Conservation (phyloP, 2,113 vertebrate species). For the Gobiocypris rarus region DNA sequence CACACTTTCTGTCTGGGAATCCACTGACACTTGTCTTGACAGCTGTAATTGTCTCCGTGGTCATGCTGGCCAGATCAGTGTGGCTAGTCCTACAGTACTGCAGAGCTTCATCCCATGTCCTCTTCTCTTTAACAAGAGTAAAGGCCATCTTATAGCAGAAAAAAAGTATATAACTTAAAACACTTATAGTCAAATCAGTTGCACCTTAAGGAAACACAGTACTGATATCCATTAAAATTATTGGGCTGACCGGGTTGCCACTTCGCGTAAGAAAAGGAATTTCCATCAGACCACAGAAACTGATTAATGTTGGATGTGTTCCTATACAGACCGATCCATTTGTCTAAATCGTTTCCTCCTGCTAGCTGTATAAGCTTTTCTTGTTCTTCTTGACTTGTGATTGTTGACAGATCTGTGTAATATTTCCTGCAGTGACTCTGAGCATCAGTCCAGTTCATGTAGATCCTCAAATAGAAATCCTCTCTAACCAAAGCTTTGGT, state of each 20-base stretch:
- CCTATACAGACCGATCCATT: no score
- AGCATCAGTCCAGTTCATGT: slow-evolving; percentile 18
- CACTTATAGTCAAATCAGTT: neutral
- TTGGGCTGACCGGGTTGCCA: neutral
- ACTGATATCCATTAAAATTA: neutral
- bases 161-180: neutral
- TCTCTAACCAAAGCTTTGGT: neutral
- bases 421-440: slow-evolving; percentile 15
- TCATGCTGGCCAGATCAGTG: slow-evolving; percentile 37
- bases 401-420: slow-evolving; percentile 30
- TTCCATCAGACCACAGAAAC: slow-evolving; percentile 51
- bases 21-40: neutral
- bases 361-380: no score
- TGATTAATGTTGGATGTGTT: no score
- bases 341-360: no score
- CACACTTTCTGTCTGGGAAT: slow-evolving; percentile 7
- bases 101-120: slow-evolving; percentile 50
- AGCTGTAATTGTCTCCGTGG: neutral
- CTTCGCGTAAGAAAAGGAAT: neutral
- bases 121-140: slow-evolving; percentile 35
- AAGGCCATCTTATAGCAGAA: slow-evolving; percentile 32
- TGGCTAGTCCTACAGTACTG: slow-evolving; percentile 31
- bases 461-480: neutral
- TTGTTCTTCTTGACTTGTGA: neutral
- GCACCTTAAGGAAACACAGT: neutral